A percentile compares a stretch with the other conserved stretches of the same genome.
phyloP scores from a whole-genome alignment of 2,113 vertebrate genomes.

The Pionites leucogaster region DNA sequence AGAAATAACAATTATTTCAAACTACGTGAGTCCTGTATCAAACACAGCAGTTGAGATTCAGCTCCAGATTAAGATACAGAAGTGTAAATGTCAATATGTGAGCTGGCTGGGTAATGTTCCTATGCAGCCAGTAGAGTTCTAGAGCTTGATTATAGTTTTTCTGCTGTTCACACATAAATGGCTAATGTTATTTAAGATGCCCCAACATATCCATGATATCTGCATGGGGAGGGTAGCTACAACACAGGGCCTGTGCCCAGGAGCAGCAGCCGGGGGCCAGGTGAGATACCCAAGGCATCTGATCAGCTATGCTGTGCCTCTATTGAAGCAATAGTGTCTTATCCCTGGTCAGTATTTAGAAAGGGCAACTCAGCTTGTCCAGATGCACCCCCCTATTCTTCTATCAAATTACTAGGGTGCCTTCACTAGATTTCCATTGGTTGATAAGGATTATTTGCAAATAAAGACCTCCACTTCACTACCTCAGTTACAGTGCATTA shows the following conservation, averaged over 20 bases:
- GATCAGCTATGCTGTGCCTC: accelerated
- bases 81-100: not conserved
- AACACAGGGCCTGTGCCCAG: not conserved
- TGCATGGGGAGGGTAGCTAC: not conserved
- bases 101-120: not conserved
- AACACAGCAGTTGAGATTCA: not conserved
- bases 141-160: not conserved
- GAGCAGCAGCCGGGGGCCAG: not conserved
- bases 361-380: not conserved
- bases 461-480: not conserved
- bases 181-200: not conserved
- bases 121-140: not conserved
- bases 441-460: not conserved
- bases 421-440: not conserved
- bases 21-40: not conserved
- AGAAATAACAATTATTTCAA: not conserved
- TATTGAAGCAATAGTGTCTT: not conserved
- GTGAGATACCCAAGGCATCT: not conserved
- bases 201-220: not conserved
- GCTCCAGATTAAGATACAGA: not conserved
- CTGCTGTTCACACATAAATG: not conserved
- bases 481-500: not conserved
- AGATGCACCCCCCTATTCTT: not conserved
- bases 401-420: not conserved
- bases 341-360: accelerated